A percentile compares a stretch with the other conserved stretches of the same genome.
Conservation (phyloP, 2,113 vertebrate species). For the Phaethornis superciliosus region DNA sequence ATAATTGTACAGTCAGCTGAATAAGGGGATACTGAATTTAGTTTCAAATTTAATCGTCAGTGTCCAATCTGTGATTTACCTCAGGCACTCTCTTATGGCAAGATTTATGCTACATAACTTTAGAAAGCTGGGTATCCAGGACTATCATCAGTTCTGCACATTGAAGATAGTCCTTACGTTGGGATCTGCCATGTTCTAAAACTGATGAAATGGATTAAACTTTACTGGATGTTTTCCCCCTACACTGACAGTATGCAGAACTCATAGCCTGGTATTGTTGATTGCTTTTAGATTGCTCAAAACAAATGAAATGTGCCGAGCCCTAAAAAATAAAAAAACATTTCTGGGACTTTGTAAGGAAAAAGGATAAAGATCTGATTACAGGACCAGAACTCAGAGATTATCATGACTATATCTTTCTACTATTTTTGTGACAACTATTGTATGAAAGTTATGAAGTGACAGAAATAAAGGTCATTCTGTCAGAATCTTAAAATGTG, state of each 20-base stretch:
- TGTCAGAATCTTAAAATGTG: conserved; percentile 45
- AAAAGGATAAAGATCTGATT: conserved; percentile 14
- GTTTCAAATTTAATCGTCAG: background rate
- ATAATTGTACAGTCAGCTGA: background rate
- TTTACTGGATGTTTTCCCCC: background rate
- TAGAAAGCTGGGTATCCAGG: background rate
- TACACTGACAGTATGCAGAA: background rate
- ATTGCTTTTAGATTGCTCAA: background rate
- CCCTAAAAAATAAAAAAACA: background rate
- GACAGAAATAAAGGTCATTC: conserved; percentile 41
- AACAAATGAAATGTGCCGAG: background rate
- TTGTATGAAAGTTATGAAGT: conserved; percentile 36
- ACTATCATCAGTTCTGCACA: background rate
- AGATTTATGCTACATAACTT: background rate
- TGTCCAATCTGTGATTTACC: background rate
- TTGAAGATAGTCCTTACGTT: background rate
- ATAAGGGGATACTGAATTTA: background rate
- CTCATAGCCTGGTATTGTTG: background rate
- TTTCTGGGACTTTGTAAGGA: background rate
- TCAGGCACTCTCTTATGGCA: rapidly evolving
- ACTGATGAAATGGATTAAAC: background rate
- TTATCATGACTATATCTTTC: conserved; percentile 9
- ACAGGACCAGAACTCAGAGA: background rate
- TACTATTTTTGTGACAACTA: conserved; percentile 12
- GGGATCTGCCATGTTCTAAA: background rate